Conservation (phyloP, 1,140 invertebrate genomes). For the Himalopsyche phryganea region DNA sequence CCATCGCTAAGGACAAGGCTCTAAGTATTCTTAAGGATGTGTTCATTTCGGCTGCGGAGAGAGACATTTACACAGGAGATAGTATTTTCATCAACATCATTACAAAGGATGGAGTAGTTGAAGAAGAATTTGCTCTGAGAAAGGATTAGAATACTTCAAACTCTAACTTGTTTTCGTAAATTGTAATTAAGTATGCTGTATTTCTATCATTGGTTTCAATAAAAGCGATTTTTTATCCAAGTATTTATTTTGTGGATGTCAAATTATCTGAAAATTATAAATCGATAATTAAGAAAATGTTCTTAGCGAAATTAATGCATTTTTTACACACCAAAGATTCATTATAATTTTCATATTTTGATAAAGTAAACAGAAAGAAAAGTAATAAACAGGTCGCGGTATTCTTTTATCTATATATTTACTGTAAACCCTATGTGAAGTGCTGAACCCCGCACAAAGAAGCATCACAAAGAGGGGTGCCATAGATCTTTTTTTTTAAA, state of each 20-base stretch:
- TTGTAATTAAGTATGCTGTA: not conserved
- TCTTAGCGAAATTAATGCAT: too few species aligned
- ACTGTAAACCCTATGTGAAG: too few species aligned
- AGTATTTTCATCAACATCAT: conserved; percentile 84
- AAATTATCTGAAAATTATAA: too few species aligned
- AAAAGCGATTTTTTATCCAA: not conserved
- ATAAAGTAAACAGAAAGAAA: too few species aligned
- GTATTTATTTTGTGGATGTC: not conserved
- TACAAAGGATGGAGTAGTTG: conserved; percentile 80
- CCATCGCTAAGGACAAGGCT: conserved; percentile 75
- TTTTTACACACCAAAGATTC: too few species aligned
- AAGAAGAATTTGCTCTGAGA: conserved; percentile 67
- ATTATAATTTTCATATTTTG: too few species aligned
- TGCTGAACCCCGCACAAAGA: too few species aligned
- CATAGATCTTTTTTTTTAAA: too few species aligned
- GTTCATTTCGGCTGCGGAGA: conserved; percentile 94
- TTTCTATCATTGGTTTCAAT: not conserved
- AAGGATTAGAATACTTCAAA: conserved; percentile 64
- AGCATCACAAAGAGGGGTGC: too few species aligned
- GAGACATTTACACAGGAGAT: conserved; percentile 97
- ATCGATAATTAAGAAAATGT: too few species aligned
- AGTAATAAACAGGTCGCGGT: too few species aligned
- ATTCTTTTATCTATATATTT: too few species aligned
- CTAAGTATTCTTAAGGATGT: conserved; percentile 86
- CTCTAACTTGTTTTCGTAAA: not conserved